Evolutionary conservation across 1,140 invertebrate genomes (phyloP).

Genomic region (Pemphigus obesinymphae): DNA sequence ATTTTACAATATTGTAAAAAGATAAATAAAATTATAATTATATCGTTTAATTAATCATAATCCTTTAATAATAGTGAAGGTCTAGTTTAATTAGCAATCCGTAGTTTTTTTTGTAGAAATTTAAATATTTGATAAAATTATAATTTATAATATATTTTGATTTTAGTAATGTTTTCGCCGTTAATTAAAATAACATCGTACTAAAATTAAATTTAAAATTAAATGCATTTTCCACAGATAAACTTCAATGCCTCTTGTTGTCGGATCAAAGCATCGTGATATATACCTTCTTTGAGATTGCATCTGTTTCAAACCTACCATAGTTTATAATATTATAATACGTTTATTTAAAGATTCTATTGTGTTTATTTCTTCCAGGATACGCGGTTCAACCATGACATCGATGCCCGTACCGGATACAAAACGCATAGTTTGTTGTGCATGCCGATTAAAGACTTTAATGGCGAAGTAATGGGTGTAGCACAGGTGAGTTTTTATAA

Average conservation of each 20-base stretch:
- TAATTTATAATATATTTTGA: no score
- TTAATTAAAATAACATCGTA: no score
- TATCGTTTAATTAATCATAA: no score
- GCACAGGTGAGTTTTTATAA: slow-evolving; percentile 69
- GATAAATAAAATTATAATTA: no score
- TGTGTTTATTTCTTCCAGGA: slow-evolving; percentile 72
- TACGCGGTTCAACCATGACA: slow-evolving; percentile 84
- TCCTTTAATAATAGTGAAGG: no score
- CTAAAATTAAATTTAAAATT: no score
- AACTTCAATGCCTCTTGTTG: background rate
- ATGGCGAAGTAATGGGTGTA: slow-evolving; percentile 91
- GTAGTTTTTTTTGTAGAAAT: no score
- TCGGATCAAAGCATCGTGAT: background rate
- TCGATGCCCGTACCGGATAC: slow-evolving; percentile 89
- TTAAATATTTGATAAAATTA: no score
- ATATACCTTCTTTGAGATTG: background rate
- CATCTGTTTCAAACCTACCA: background rate
- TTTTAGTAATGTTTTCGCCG: no score
- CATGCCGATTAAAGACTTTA: slow-evolving; percentile 92
- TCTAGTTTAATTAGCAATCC: no score
- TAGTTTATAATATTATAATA: background rate
- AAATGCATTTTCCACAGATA: background rate
- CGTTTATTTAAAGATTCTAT: background rate
- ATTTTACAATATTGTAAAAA: no score
- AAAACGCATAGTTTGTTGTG: slow-evolving; percentile 85